Evolutionary conservation across 2,888 invertebrate genomes (phyloP).

Genomic region (Mesorhabditis belari): DNA sequence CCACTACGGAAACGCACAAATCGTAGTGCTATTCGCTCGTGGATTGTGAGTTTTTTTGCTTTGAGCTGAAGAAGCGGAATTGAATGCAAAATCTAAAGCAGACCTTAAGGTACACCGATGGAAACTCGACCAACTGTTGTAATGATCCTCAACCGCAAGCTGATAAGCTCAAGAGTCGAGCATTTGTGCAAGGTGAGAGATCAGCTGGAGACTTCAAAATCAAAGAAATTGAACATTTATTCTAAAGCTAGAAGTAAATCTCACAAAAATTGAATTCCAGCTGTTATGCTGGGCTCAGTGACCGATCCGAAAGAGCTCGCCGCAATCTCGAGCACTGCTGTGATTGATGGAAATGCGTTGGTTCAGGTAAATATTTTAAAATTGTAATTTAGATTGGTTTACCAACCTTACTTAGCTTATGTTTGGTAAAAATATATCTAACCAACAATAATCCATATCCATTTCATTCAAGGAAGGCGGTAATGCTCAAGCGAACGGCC

Average conservation of each 20-base stretch:
- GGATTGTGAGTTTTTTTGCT: not conserved
- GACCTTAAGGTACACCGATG: not conserved
- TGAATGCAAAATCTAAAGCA: too few relatives aligned
- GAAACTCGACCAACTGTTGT: not conserved
- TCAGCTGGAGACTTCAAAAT: too few relatives aligned
- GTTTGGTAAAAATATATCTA: not conserved
- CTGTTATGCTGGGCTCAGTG: not conserved
- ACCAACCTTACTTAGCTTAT: not conserved
- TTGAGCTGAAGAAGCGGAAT: too few relatives aligned
- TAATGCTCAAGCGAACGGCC: not conserved
- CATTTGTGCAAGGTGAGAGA: not conserved
- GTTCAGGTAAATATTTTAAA: not conserved
- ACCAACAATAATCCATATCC: not conserved
- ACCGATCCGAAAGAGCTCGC: not conserved
- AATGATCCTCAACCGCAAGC: not conserved
- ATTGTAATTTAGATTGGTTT: not conserved
- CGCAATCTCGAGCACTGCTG: not conserved
- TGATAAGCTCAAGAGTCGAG: not conserved
- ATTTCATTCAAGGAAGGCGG: not conserved
- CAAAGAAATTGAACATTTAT: too few relatives aligned
- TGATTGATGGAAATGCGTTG: not conserved
- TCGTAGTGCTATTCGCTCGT: not conserved
- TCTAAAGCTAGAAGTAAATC: not conserved
- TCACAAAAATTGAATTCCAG: not conserved
- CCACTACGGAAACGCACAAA: not conserved